Percentiles rank a stretch among this genome's conserved stretches.
These are phyloP conservation scores for Oxyteleia sp. DNA, from an alignment of 2,888 invertebrate species.

Conservation along the genomic window DNA sequence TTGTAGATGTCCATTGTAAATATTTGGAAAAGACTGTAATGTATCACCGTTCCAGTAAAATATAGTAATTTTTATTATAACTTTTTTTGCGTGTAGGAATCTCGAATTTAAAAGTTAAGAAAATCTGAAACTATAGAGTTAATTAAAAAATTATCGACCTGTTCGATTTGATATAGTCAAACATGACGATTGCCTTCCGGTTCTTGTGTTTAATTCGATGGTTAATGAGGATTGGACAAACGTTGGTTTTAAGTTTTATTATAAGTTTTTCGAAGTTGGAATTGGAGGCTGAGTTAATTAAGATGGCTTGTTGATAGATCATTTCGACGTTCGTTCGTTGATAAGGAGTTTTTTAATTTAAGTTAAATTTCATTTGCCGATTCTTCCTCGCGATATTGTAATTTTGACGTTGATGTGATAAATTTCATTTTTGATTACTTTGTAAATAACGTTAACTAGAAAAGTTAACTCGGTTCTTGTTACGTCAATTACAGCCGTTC, in stretches of 20 bases:
- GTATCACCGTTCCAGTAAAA: too few species aligned
- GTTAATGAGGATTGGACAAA: conserved; percentile 33
- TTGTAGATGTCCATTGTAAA: too few species aligned
- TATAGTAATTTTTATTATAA: too few species aligned
- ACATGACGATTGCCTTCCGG: conserved; percentile 23
- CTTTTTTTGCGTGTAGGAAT: too few species aligned
- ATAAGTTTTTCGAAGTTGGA: conserved; percentile 41
- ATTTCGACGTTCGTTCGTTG: background rate
- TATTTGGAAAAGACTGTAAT: too few species aligned
- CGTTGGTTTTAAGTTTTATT: conserved; percentile 27
- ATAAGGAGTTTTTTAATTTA: conserved; percentile 15
- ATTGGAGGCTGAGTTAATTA: conserved; percentile 16
- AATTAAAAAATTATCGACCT: conserved; percentile 41
- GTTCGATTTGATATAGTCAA: conserved; percentile 19
- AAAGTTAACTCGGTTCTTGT: conserved; percentile 34
- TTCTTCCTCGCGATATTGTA: conserved; percentile 6
- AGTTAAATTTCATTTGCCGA: conserved; percentile 30
- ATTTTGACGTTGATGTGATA: conserved; percentile 23
- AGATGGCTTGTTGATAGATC: conserved; percentile 13
- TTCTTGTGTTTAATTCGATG: conserved; percentile 7
- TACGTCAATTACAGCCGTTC: conserved; percentile 34
- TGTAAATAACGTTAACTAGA: conserved; percentile 37
- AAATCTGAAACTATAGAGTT: background rate
- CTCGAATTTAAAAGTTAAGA: conserved; percentile 25
- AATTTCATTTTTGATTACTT: conserved; percentile 21